A percentile compares a stretch with the other conserved stretches of the same genome.
These are phyloP conservation scores for Spinus olivaceus DNA, from an alignment of 2,797 vertebrate genomes.

Conservation along the genomic window DNA sequence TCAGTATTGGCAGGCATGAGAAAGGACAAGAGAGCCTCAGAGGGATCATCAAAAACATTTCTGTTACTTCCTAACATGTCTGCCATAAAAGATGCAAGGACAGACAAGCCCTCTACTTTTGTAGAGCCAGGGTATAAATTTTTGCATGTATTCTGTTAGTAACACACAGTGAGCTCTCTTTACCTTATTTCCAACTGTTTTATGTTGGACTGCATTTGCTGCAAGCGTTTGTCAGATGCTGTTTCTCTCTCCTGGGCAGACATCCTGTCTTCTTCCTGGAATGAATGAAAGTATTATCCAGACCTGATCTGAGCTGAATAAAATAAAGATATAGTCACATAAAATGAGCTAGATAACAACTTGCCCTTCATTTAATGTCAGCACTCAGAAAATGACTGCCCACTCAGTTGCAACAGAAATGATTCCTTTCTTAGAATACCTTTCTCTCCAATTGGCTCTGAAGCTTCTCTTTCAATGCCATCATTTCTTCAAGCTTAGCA, in stretches of 20 bases:
- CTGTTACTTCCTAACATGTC: neutral
- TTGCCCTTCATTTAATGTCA: neutral
- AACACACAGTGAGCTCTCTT: neutral
- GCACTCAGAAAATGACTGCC: neutral
- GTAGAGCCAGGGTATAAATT: neutral
- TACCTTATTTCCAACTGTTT: constrained; percentile 88
- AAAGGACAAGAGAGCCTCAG: neutral
- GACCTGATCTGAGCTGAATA: neutral
- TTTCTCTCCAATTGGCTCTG: constrained; percentile 82
- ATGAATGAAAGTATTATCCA: neutral
- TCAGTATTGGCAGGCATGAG: neutral
- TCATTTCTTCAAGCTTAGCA: constrained; percentile 86
- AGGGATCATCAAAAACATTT: neutral
- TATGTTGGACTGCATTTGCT: constrained; percentile 83
- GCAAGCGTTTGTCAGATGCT: constrained; percentile 81
- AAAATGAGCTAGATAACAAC: neutral
- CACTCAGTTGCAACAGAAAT: neutral
- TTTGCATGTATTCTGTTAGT: neutral
- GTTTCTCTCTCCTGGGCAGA: constrained; percentile 84
- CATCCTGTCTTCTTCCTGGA: constrained; percentile 83
- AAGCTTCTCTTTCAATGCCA: constrained; percentile 77
- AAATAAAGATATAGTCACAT: neutral
- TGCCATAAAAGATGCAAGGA: neutral
- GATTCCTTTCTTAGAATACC: constrained; percentile 69
- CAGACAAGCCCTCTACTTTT: neutral